These are phyloP conservation scores for Atlantisia rogersi DNA, from an alignment of 2,113 vertebrate species.

Conservation along the genomic window DNA sequence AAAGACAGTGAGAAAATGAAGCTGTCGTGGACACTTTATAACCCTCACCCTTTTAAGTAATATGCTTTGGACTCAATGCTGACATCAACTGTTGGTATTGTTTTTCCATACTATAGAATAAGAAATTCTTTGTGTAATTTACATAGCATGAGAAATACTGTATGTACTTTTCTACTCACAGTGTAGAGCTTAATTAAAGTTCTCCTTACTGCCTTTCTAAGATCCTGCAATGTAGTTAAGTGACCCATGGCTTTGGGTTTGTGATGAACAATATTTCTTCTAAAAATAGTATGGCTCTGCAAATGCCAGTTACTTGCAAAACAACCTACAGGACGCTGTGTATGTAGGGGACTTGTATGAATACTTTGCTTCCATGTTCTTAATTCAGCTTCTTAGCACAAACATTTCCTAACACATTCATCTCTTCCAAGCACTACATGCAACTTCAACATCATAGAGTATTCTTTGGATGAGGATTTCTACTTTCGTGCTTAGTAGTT, in stretches of 20 bases:
- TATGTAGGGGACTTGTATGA: background rate
- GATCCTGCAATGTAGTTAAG: constrained; percentile 1
- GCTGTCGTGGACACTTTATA: constrained; percentile 10
- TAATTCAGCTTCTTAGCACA: background rate
- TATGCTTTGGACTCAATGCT: constrained; percentile 47
- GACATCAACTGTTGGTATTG: constrained; percentile 53
- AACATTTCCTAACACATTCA: background rate
- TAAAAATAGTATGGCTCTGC: background rate
- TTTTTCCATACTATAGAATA: background rate
- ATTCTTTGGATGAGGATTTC: background rate
- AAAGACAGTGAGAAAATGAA: background rate
- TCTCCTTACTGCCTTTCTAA: background rate
- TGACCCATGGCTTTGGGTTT: background rate
- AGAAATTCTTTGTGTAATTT: constrained; percentile 38
- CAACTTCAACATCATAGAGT: background rate
- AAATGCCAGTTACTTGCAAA: background rate
- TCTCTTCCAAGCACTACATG: background rate
- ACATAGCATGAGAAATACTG: constrained; percentile 25
- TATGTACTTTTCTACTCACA: constrained; percentile 23
- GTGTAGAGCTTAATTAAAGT: background rate
- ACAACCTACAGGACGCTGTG: background rate
- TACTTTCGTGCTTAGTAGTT: background rate
- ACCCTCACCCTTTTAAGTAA: constrained; percentile 30
- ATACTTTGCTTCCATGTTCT: background rate
- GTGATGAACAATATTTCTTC: background rate